Conservation (phyloP, 2,888 invertebrate species). For the Phyto melanocephala region DNA sequence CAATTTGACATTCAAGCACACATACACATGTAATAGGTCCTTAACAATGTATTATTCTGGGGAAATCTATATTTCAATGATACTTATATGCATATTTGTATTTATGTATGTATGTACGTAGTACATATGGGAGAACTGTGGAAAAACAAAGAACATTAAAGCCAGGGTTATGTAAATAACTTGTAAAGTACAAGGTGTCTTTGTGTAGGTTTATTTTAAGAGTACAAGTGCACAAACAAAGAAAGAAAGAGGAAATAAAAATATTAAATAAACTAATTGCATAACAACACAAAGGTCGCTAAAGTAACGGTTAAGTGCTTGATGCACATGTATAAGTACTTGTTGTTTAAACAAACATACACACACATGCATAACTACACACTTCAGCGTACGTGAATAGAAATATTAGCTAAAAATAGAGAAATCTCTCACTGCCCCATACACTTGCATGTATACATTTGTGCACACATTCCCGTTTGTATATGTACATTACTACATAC, state of each 20-base stretch:
- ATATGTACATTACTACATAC: not conserved
- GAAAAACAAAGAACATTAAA: not conserved
- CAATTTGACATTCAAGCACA: slow-evolving; percentile 13
- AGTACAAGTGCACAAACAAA: not conserved
- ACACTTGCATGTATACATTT: not conserved
- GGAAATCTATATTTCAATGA: not conserved
- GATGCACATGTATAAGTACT: not conserved
- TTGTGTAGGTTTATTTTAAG: no score
- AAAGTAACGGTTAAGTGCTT: slow-evolving; percentile 47
- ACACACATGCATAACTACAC: not conserved
- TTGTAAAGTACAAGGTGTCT: no score
- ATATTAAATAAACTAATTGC: slow-evolving; percentile 48
- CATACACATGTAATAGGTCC: not conserved
- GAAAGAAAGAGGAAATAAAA: slow-evolving; percentile 15
- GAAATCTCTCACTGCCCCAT: not conserved
- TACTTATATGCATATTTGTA: not conserved
- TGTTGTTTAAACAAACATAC: not conserved
- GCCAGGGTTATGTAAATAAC: slow-evolving; percentile 22
- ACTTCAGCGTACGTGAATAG: not conserved
- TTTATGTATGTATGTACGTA: not conserved
- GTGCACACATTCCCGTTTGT: not conserved
- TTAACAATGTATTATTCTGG: not conserved
- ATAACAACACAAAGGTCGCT: slow-evolving; percentile 48
- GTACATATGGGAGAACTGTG: not conserved
- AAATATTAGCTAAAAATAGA: not conserved